phyloP scores from a whole-genome alignment of 2,888 invertebrate genomes.

The Neria commutata region DNA sequence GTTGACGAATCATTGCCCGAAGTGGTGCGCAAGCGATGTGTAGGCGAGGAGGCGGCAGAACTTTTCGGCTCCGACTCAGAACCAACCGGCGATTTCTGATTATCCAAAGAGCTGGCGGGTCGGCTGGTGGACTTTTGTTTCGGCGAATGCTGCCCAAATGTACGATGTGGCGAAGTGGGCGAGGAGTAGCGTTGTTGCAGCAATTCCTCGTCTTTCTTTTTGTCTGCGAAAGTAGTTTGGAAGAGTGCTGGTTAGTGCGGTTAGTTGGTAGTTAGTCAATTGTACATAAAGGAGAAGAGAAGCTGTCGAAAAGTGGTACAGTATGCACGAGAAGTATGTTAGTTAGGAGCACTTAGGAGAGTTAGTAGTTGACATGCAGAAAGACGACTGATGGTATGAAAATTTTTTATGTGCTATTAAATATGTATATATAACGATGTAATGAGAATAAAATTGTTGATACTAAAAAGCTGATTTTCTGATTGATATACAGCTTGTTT shows the following conservation, averaged over 20 bases:
- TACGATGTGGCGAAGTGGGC: conserved; percentile 41
- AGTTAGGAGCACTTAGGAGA: too few relatives aligned
- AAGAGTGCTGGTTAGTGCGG: conserved; percentile 22
- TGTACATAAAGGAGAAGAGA: too few relatives aligned
- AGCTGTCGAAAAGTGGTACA: too few relatives aligned
- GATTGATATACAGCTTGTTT: too few relatives aligned
- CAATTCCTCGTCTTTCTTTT: conserved; percentile 55
- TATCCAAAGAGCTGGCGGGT: conserved; percentile 25
- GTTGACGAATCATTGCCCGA: conserved; percentile 11
- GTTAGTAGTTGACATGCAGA: too few relatives aligned
- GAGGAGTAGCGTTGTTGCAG: conserved; percentile 43
- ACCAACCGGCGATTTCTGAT: conserved; percentile 19
- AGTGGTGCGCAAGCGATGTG: conserved; percentile 25
- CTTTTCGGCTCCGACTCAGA: conserved; percentile 27
- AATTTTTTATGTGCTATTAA: too few relatives aligned
- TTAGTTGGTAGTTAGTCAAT: conserved; percentile 18
- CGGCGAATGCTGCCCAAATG: conserved; percentile 22
- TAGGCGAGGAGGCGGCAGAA: conserved; percentile 8
- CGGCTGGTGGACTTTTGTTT: background rate
- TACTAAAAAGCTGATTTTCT: too few relatives aligned
- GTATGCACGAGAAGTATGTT: too few relatives aligned
- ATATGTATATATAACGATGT: too few relatives aligned
- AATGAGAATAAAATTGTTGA: too few relatives aligned
- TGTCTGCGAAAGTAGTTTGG: conserved; percentile 41
- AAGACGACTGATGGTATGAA: too few relatives aligned